Evolutionary conservation across 1,140 invertebrate genomes (phyloP).

Genomic region (Halictus rubicundus): DNA sequence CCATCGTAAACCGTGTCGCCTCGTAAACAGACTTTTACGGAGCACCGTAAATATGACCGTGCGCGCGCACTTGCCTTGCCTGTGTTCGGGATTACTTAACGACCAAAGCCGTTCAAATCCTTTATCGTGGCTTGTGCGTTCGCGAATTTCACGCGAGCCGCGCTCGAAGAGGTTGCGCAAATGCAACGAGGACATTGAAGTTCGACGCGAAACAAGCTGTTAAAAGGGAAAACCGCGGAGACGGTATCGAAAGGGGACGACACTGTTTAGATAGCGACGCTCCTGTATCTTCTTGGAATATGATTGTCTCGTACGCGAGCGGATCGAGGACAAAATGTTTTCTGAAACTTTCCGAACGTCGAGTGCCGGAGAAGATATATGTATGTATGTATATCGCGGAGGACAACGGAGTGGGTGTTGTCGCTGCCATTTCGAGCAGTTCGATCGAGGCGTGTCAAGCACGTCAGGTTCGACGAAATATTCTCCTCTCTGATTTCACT

Average conservation of each 20-base stretch:
- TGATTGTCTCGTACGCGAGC: background rate
- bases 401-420: no score
- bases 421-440: no score
- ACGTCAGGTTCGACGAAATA: no score
- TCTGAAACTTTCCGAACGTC: background rate
- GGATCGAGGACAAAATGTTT: background rate
- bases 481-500: no score
- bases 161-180: background rate
- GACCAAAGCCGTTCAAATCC: slow-evolving; percentile 17
- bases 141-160: background rate
- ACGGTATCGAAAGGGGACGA: background rate
- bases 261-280: background rate
- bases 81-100: slow-evolving; percentile 52
- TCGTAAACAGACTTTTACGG: slow-evolving; percentile 65
- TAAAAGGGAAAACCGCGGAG: background rate
- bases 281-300: slow-evolving; percentile 14
- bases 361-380: no score
- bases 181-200: background rate
- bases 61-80: slow-evolving; percentile 49
- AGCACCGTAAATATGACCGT: slow-evolving; percentile 56
- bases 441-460: no score
- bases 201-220: background rate
- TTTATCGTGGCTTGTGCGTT: slow-evolving; percentile 13
- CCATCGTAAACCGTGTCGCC: slow-evolving; percentile 23
- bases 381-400: no score